These are phyloP conservation scores for Lepidochrysops patricia DNA, from an alignment of 2,888 invertebrate genomes.

Conservation along the genomic window DNA sequence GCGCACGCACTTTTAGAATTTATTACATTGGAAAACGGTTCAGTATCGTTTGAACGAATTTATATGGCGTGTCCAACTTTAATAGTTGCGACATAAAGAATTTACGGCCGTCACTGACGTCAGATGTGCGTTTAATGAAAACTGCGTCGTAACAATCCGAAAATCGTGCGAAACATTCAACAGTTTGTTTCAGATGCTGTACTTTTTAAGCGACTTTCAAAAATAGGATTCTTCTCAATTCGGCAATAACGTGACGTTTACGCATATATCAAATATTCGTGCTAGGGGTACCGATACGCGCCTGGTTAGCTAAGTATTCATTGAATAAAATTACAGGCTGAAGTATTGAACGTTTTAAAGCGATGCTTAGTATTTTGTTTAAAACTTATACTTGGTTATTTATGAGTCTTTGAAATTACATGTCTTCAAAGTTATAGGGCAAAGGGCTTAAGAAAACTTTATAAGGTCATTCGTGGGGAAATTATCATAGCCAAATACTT, in stretches of 20 bases:
- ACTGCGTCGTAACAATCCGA: background rate
- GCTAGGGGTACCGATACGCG: no score
- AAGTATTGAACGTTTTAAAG: background rate
- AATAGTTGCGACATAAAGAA: background rate
- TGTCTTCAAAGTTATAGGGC: background rate
- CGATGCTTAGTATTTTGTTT: background rate
- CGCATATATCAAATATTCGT: no score
- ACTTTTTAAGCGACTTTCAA: background rate
- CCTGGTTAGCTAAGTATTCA: no score
- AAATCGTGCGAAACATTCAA: background rate
- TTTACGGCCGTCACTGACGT: background rate
- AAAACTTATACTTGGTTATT: background rate
- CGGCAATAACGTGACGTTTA: no score
- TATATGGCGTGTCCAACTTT: background rate
- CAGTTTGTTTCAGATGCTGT: no score
- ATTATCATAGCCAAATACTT: background rate
- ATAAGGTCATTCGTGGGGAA: background rate
- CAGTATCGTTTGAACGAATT: background rate
- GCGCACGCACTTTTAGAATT: background rate
- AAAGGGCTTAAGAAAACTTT: background rate
- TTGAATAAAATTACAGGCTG: no score
- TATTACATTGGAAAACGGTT: background rate
- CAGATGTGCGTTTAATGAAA: background rate
- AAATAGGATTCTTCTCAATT: no score
- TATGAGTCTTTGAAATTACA: background rate